phyloP scores from a whole-genome alignment of 1,140 invertebrate genomes.

The Macrostomum lignano region DNA sequence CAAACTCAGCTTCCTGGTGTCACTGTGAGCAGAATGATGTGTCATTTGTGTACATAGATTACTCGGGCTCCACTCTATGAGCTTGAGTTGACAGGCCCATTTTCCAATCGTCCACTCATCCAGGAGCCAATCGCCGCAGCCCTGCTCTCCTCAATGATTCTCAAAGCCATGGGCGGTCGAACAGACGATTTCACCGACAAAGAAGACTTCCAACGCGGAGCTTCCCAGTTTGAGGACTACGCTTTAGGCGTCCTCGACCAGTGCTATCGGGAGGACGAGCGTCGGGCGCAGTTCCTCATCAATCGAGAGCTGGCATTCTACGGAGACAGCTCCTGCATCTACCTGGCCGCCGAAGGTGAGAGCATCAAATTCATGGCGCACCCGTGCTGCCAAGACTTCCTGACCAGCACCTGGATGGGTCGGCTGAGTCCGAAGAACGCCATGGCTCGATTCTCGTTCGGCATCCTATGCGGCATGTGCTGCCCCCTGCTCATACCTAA shows the following conservation, averaged over 20 bases:
- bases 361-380: constrained; percentile 6
- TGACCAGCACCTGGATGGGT: constrained; percentile 5
- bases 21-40: too few relatives aligned
- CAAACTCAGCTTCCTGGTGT: too few relatives aligned
- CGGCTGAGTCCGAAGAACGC: constrained; percentile 1
- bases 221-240: constrained; percentile 1
- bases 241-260: constrained; percentile 16
- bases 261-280: constrained; percentile 20
- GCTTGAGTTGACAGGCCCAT: too few relatives aligned
- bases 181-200: constrained; percentile 7
- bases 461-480: too few relatives aligned
- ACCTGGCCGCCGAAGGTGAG: constrained; percentile 4
- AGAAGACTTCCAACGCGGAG: constrained; percentile 1
- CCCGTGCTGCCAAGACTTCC: constrained; percentile 6
- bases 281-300: constrained; percentile 16
- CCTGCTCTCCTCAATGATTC: constrained; percentile 16
- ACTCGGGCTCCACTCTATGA: too few relatives aligned
- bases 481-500: too few relatives aligned
- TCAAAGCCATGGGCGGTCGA: constrained; percentile 11
- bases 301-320: constrained; percentile 11
- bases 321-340: constrained; percentile 4
- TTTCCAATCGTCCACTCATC: too few relatives aligned
- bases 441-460: too few relatives aligned
- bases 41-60: too few relatives aligned
- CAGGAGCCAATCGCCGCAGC: constrained; percentile 20